Base-by-base conservation (phyloP, 2,797 vertebrate species). In the Amblyraja radiata region DNA sequence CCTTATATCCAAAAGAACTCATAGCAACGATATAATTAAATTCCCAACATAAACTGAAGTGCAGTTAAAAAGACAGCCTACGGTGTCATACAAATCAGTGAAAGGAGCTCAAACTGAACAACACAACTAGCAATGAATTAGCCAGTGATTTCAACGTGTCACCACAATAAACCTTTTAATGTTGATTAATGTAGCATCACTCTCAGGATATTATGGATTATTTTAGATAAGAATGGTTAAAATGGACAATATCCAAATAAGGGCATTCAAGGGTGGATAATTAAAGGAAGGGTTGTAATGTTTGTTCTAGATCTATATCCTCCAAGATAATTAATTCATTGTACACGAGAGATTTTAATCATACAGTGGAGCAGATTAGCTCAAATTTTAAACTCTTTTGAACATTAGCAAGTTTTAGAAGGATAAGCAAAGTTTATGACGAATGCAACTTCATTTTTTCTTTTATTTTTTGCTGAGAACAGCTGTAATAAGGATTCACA, bases 401-500 rank as follows among this genome's bases (percentile, higher is more conserved):
- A 58, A 58, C 13, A 1, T 10, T 28, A 83, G 46, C 39, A 81
- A 1, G 16, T 23, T 4, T n/a, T n/a, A 25, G 54, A 4, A 23
- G 25, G 28, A 54, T 28, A 77, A 14, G 58, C n/a, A 28, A 88
- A 68, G n/a, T 88, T 65, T 65, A 32, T 68, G n/a, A 88, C 9
- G 2, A n/a, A n/a, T n/a, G n/a, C n/a, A 88, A 88, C n/a, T 36
- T 88, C n/a, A 61, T 16, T 81, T 25, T 61, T 68, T 1, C 93
- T 9, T 63, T 46, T 46, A 2, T 81, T 25, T 94, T 93, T 39
- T 58, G 36, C 6, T 63, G 93, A 84, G 94, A 88, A 46, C 93
- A 99, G 98, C 96, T 99, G 99, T 95, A 98, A 99, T 95, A 99
- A 99, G 96, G 98, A 99, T 94, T 98, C 98, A 0, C 98, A 99